These are phyloP conservation scores for Agriopis marginaria DNA, from an alignment of 2,888 invertebrate genomes.

Conservation along the genomic window DNA sequence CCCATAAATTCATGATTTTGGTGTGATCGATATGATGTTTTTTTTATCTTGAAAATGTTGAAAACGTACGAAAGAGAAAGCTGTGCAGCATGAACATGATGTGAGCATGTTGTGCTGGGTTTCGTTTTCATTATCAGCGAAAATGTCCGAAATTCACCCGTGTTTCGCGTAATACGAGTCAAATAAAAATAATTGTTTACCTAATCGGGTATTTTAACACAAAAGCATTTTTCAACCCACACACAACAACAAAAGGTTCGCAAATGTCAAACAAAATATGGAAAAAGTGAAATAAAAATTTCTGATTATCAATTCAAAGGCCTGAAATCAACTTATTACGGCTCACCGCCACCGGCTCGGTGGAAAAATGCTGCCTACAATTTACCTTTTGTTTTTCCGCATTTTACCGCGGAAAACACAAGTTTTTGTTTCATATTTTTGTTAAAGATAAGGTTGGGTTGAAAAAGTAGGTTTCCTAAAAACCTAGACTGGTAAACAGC, in stretches of 20 bases:
- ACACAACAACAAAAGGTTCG: slow-evolving; percentile 36
- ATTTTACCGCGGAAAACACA: slow-evolving; percentile 30
- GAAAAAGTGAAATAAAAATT: slow-evolving; percentile 39
- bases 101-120: too few species aligned
- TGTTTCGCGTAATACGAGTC: background rate
- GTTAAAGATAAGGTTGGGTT: slow-evolving; percentile 28
- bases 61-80: too few species aligned
- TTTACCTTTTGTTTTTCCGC: slow-evolving; percentile 35
- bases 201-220: slow-evolving; percentile 23
- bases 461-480: slow-evolving; percentile 22
- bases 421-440: slow-evolving; percentile 30
- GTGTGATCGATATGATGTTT: too few species aligned
- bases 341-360: slow-evolving; percentile 26
- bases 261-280: slow-evolving; percentile 39
- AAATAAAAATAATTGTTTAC: slow-evolving; percentile 28
- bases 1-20: too few species aligned
- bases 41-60: too few species aligned
- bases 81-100: too few species aligned
- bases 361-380: slow-evolving; percentile 30
- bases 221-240: slow-evolving; percentile 22
- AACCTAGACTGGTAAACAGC: slow-evolving; percentile 13
- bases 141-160: background rate
- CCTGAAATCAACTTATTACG: slow-evolving; percentile 44
- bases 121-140: too few species aligned
- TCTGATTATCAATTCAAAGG: slow-evolving; percentile 44